Conservation (phyloP, 1,140 invertebrate genomes). For the Diorhabda elongata region DNA sequence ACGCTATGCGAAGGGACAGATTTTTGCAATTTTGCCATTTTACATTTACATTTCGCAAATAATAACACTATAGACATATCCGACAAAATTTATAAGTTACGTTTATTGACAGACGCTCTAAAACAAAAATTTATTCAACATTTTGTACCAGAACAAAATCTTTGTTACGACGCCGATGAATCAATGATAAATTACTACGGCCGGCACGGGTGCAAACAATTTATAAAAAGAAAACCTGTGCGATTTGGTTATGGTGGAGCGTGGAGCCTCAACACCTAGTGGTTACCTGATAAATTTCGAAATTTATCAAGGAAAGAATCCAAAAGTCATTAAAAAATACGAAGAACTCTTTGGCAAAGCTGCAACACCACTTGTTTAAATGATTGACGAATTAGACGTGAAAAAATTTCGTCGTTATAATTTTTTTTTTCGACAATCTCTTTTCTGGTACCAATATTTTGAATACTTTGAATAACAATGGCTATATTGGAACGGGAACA, state of each 20-base stretch:
- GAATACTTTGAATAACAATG: not conserved
- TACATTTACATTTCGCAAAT: slow-evolving; percentile 20
- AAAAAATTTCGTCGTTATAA: not conserved
- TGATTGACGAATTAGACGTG: not conserved
- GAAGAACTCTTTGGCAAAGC: slow-evolving; percentile 31
- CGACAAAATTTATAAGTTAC: slow-evolving; percentile 20
- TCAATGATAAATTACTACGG: slow-evolving; percentile 30
- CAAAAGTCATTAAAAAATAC: slow-evolving; percentile 19
- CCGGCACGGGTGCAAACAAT: slow-evolving; percentile 33
- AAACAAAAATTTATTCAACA: slow-evolving; percentile 16
- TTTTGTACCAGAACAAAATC: slow-evolving; percentile 19
- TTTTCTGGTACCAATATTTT: not conserved
- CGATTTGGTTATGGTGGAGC: slow-evolving; percentile 23
- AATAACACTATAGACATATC: slow-evolving; percentile 13
- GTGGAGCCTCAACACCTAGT: slow-evolving; percentile 17
- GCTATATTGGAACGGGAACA: slow-evolving; percentile 21
- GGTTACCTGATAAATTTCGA: slow-evolving; percentile 21
- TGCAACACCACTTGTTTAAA: slow-evolving; percentile 23
- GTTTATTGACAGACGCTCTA: slow-evolving; percentile 14
- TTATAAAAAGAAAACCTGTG: slow-evolving; percentile 29
- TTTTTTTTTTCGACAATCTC: slow-evolving; percentile 3
- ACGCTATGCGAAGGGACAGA: slow-evolving; percentile 2
- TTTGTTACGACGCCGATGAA: slow-evolving; percentile 11
- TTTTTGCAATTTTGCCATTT: not conserved
- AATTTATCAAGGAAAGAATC: slow-evolving; percentile 30